Evolutionary conservation across 2,797 vertebrate genomes (phyloP).

Genomic region (Amphiprion clarkii): DNA sequence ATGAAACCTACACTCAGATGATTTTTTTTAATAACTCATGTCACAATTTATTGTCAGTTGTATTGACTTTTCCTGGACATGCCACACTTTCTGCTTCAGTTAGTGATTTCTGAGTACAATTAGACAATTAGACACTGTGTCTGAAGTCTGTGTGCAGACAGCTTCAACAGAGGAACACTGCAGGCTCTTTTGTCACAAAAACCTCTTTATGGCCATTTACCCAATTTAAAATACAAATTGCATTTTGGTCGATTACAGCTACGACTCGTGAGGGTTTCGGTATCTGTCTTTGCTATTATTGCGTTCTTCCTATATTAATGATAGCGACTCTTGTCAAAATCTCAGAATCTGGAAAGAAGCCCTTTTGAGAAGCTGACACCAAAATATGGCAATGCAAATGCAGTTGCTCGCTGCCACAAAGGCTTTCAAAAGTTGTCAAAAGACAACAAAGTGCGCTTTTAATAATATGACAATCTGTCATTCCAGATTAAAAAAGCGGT

Average conservation of each 20-base stretch:
- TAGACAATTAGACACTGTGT: conserved; percentile 9
- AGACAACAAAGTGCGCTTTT: conserved; percentile 29
- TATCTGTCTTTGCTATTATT: background rate
- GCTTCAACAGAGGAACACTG: background rate
- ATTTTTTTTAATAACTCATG: background rate
- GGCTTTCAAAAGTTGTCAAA: conserved; percentile 12
- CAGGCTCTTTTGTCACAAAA: background rate
- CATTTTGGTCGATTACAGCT: conserved; percentile 2
- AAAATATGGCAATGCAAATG: conserved; percentile 11
- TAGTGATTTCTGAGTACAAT: background rate
- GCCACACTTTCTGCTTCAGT: background rate
- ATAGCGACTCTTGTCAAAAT: conserved; percentile 8
- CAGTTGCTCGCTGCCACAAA: background rate
- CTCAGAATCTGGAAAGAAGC: conserved; percentile 9
- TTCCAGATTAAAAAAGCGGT: conserved; percentile 2
- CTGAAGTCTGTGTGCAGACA: background rate
- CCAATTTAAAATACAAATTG: conserved; percentile 4
- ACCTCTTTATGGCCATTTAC: background rate
- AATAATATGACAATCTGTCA: conserved; percentile 13
- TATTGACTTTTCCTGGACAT: no score
- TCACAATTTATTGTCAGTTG: no score
- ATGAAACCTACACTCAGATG: background rate
- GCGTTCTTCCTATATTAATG: background rate
- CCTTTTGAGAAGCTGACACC: conserved; percentile 7
- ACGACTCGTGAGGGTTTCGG: background rate